Evolutionary conservation across 2,888 invertebrate species (phyloP), one percentile per base, ranked within the genome.

Genomic region (Tachystola acroxantha): DNA sequence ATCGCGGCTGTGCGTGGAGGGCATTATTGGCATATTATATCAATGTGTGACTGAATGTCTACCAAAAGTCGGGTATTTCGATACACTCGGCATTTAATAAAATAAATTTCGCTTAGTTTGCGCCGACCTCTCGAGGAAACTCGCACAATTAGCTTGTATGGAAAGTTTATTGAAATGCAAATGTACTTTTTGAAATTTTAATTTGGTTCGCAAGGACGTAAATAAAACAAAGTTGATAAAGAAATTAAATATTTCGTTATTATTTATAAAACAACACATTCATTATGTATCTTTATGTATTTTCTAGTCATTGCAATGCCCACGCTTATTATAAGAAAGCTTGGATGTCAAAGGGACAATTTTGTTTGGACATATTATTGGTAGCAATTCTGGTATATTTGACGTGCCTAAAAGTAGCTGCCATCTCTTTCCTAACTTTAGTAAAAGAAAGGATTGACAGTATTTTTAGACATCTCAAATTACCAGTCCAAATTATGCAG

Each of bases 241-340:
- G 64, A 78, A 82, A 82, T 81, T 75, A 79, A 80, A 82, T 73
- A 76, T 71, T 76, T 79, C 75, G 74, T 84, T 82, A 77, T 82
- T 81, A 76, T 78, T 34, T 78, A 74, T 68, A 78, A 81, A 84
- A 81, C 79, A 82, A 80, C 78, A 82, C 78, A 72, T 56, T 16
- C 55, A 63, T 64, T 62, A 69, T 82, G 80, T 85, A 85, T 85
- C 84, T 84, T 64, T 62, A 69, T 82, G 80, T 85, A 85, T 85
- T 85, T 84, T 78, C 84, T 70, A 85, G 84, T 82, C 84, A 84
- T 80, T 69, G 61, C 63, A 57, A 66, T 65, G 7, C 7, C 26
- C 9, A 19, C 34, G 34, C 40, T 38, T 24, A 10, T 20, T 20
- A 20, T 2, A 4, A 6, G 32, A 24, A 10, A 10, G 36, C 42